Base-by-base conservation (phyloP, 37 sponge, comb jelly and placozoan species). In the Haliclona indistincta region DNA sequence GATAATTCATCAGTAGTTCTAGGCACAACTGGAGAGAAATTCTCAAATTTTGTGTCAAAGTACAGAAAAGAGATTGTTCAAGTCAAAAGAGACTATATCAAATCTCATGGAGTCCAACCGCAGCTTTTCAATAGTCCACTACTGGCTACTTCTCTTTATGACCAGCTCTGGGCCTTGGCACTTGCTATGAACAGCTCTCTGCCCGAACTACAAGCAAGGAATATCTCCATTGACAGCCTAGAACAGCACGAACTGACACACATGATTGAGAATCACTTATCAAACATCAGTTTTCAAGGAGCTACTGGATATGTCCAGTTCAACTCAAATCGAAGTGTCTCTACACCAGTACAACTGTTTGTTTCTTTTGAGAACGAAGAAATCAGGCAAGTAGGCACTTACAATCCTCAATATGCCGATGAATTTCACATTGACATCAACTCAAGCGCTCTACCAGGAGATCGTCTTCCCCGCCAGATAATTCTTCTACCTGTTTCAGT, bases 151-250 rank as follows among this genome's bases (percentile, higher is more conserved):
- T 58, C n/a, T 25, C 26, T n/a, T 6, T 70, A 70, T 70, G 71
- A 70, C 43, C 51, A 43, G 1, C 25, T 70, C 0, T 70, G 71
- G 71, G 71, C 71, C 15, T 22, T 70, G 29, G 45, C 71, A 3
- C 45, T 70, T 42, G 71, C 71, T 70, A 25, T 70, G 11, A 42
- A 70, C 22, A 70, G 13, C 11, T 29, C 71, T 45, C 26, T 28
- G 6, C n/a, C n/a, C n/a, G 51, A 70, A 70, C 51, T 58, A 58
- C 6, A 58, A 8, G n/a, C n/a, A n/a, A n/a, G n/a, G n/a, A 68
- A 68, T 28, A 40, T 68, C 2, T 68, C 69, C 2, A 38, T 68
- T 1, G 44, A 68, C 2, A 2, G 44, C 3, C 36, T 23, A 3
- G 44, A 3, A 41, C 43, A 68, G 2, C 28, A 22, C 38, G 19